Evolutionary conservation across 2,888 invertebrate species (phyloP), one percentile per base, ranked within the genome.

Genomic region (Pardosa pseudoannulata): DNA sequence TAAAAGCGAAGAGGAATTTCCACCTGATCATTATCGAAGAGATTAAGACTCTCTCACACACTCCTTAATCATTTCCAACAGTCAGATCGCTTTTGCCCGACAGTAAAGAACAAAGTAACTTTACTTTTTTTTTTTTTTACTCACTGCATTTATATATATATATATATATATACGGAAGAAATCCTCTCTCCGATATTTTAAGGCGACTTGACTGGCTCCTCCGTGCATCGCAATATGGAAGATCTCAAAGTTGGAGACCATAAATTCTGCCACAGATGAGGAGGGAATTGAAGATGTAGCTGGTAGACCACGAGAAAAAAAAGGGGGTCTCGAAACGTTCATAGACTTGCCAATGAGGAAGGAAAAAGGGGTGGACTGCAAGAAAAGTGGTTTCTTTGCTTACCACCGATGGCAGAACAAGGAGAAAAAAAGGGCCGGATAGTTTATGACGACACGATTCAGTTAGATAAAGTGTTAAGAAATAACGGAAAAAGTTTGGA

Each of bases 181-280:
- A 76, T 65, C 70, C 23, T 50, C 74, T 81, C 39, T 36, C 39
- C 65, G 71, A 78, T 83, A 83, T 83, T 83, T 83, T 83, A 83
- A 83, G 83, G 83, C 70, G 72, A 67, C 83, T 83, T 78, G 76
- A 76, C 64, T 65, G 50, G 76, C 83, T 71, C 72, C 65, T 78
- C 29, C 83, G 78, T 78, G 83, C 83, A 78, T 81, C 56, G 46
- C 29, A 65, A 72, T 32, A 83, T 71, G 83, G 71, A 71, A 72
- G 67, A 46, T 39, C 32, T 72, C 64, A 23, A 27, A 46, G 72
- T 71, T 68, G 39, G 16, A 16, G 71, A 56, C 72, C 83, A 83
- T 83, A 83, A 83, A 83, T 83, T 83, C 83, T 83, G 71, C 72
- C 72, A 72, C 78, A 83, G 78, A 83, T 83, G 83, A 83, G 83